phyloP scores from a whole-genome alignment of 1,140 invertebrate genomes.

The Oscheius sp. region DNA sequence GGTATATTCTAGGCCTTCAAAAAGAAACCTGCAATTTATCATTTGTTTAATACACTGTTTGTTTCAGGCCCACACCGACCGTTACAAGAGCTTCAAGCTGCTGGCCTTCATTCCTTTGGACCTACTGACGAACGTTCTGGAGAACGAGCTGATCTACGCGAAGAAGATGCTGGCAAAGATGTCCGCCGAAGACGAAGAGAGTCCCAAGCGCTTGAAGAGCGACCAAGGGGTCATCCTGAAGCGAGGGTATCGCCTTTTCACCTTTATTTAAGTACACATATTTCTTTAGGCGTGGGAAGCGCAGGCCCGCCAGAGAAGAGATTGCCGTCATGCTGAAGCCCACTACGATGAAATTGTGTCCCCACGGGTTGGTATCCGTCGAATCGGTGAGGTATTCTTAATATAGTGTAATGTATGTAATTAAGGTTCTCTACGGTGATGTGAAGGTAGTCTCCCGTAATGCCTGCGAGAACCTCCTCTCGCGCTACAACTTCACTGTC shows the following conservation, averaged over 20 bases:
- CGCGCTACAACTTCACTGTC: conserved; percentile 16
- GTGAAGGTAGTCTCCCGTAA: conserved; percentile 31
- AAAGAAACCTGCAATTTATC: background rate
- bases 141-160: conserved; percentile 2
- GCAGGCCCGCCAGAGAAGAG: background rate
- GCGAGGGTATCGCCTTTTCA: background rate
- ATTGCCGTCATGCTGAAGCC: conserved; percentile 4
- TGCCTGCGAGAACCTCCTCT: conserved; percentile 15
- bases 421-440: conserved; percentile 36
- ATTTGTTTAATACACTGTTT: conserved; percentile 18
- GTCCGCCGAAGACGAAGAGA: background rate
- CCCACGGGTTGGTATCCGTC: conserved; percentile 13
- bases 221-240: background rate
- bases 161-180: conserved; percentile 10
- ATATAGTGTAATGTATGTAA: conserved; percentile 16
- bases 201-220: background rate
- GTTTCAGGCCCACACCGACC: conserved; percentile 24
- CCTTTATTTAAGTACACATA: no score
- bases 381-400: background rate
- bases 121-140: conserved; percentile 42
- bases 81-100: conserved; percentile 6
- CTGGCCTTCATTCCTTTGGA: conserved; percentile 50
- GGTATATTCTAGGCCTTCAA: conserved; percentile 20
- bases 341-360: conserved; percentile 13
- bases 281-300: background rate